phyloP scores from a whole-genome alignment of 2,113 vertebrate genomes.

The Crocuta crocuta region DNA sequence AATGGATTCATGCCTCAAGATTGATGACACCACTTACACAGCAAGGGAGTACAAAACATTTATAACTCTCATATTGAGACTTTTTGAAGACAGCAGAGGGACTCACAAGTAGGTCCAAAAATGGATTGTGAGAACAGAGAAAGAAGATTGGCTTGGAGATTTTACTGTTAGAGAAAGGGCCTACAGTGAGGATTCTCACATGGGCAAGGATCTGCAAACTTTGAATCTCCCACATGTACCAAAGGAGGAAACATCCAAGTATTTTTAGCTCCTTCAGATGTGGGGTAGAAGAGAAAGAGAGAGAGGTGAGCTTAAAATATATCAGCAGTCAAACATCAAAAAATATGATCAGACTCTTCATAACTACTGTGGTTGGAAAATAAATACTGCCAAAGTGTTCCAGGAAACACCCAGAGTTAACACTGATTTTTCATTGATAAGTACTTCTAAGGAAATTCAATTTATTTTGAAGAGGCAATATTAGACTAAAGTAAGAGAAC shows the following conservation, averaged over 20 bases:
- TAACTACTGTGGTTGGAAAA: neutral
- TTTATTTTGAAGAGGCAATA: neutral
- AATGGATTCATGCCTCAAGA: neutral
- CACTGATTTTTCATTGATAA: neutral
- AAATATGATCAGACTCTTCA: neutral
- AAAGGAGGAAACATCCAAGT: accelerated
- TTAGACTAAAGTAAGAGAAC: neutral
- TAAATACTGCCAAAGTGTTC: neutral
- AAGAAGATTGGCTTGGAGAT: neutral
- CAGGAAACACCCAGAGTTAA: neutral
- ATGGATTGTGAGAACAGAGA: neutral
- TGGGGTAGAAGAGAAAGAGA: neutral
- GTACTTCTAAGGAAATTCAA: neutral
- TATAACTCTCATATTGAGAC: neutral
- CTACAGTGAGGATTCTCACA: accelerated
- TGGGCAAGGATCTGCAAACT: accelerated
- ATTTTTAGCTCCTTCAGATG: neutral
- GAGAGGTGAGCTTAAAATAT: neutral
- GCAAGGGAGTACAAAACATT: neutral
- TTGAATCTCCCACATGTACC: neutral
- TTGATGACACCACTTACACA: neutral
- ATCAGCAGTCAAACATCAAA: neutral
- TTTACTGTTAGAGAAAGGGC: neutral
- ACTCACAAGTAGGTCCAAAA: neutral
- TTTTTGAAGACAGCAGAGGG: neutral